Conservation (phyloP, 2,888 invertebrate genomes). For the Galerucella calmariensis region DNA sequence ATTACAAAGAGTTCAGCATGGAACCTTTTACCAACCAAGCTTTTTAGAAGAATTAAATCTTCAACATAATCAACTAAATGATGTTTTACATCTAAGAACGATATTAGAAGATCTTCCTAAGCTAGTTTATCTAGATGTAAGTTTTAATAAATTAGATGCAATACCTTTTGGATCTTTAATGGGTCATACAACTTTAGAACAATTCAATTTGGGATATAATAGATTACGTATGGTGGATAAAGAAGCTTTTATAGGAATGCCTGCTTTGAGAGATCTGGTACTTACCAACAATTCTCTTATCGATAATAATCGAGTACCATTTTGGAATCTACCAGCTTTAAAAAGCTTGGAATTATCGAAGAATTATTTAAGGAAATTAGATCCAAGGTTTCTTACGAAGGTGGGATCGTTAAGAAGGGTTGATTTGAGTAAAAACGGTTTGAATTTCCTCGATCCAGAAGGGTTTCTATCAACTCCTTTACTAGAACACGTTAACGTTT, state of each 20-base stretch:
- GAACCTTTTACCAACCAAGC: slow-evolving; percentile 81
- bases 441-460: slow-evolving; percentile 77
- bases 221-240: slow-evolving; percentile 78
- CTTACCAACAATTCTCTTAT: slow-evolving; percentile 85
- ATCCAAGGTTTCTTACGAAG: slow-evolving; percentile 78
- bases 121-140: slow-evolving; percentile 81
- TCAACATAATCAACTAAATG: slow-evolving; percentile 80
- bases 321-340: slow-evolving; percentile 86
- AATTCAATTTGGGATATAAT: slow-evolving; percentile 84
- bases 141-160: slow-evolving; percentile 79
- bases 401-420: slow-evolving; percentile 80
- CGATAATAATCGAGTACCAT: slow-evolving; percentile 78
- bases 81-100: slow-evolving; percentile 79
- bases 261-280: slow-evolving; percentile 83
- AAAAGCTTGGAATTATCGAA: slow-evolving; percentile 85
- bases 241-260: slow-evolving; percentile 86
- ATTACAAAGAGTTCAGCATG: slow-evolving; percentile 81
- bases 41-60: slow-evolving; percentile 83
- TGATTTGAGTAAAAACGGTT: slow-evolving; percentile 80
- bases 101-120: slow-evolving; percentile 82
- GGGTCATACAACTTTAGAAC: slow-evolving; percentile 83
- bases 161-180: slow-evolving; percentile 82
- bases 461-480: slow-evolving; percentile 78
- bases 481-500: slow-evolving; percentile 83
- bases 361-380: slow-evolving; percentile 79